These are phyloP conservation scores for Luperina nickerlii DNA, from an alignment of 2,888 invertebrate species.

Conservation along the genomic window DNA sequence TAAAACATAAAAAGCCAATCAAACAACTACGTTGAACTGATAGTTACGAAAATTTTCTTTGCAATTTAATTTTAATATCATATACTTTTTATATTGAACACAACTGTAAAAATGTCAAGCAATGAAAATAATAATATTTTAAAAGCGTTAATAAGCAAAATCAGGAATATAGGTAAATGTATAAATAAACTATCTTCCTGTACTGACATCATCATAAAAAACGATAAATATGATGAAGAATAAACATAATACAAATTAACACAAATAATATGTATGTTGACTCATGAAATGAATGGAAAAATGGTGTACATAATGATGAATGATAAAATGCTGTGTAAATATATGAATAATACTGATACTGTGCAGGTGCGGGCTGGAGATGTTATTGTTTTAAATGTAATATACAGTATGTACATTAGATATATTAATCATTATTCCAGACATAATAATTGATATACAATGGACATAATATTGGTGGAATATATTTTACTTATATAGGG, in stretches of 20 bases:
- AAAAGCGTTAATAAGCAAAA: constrained; percentile 39
- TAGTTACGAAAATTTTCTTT: background rate
- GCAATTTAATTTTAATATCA: background rate
- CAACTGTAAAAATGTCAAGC: constrained; percentile 38
- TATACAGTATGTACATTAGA: constrained; percentile 57
- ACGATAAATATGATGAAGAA: constrained; percentile 45
- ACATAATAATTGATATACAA: constrained; percentile 19
- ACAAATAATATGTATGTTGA: constrained; percentile 28
- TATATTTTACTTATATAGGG: constrained; percentile 63
- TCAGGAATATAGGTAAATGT: constrained; percentile 22
- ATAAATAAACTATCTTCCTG: constrained; percentile 42
- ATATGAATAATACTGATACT: constrained; percentile 52
- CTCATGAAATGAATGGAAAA: constrained; percentile 38
- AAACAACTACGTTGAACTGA: constrained; percentile 5
- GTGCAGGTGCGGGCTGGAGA: constrained; percentile 63
- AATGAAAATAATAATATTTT: constrained; percentile 29
- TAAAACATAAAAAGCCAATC: background rate
- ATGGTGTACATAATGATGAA: constrained; percentile 33
- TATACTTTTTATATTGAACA: constrained; percentile 10
- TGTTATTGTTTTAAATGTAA: constrained; percentile 27
- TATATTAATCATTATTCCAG: constrained; percentile 28
- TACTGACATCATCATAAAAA: constrained; percentile 32
- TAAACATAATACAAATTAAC: constrained; percentile 42
- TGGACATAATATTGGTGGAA: constrained; percentile 38
- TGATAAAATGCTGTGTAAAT: constrained; percentile 68